Conservation (phyloP, 2,888 invertebrate genomes). For the Trichogramma evanescens region DNA sequence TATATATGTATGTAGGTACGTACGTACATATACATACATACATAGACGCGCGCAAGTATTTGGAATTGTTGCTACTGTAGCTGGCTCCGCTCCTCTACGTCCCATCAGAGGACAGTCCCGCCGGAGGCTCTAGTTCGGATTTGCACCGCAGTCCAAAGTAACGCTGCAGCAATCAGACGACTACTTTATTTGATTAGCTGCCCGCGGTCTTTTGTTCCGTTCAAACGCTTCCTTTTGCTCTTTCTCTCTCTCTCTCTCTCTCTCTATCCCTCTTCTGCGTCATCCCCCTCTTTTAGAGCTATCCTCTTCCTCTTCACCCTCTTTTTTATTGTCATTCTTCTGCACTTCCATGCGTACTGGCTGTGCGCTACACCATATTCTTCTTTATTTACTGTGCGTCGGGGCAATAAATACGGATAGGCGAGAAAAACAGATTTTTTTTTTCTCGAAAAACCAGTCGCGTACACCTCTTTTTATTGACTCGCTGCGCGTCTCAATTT, state of each 20-base stretch:
- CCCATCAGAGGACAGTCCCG: background rate
- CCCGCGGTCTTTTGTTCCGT: slow-evolving; percentile 22
- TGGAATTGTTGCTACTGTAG: too few species aligned
- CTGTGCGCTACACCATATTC: background rate
- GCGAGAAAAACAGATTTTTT: too few species aligned
- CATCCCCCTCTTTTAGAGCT: background rate
- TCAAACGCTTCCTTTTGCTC: slow-evolving; percentile 12
- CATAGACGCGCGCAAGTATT: too few species aligned
- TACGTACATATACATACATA: too few species aligned
- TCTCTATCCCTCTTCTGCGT: background rate
- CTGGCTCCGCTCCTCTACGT: too few species aligned
- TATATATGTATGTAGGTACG: too few species aligned
- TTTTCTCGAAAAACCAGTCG: too few species aligned
- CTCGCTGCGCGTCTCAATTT: too few species aligned
- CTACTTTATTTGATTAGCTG: slow-evolving; percentile 44
- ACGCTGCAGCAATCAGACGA: slow-evolving; percentile 26
- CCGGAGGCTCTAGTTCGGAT: slow-evolving; percentile 28
- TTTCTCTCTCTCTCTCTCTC: background rate
- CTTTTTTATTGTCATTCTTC: background rate
- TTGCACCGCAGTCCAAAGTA: slow-evolving; percentile 38
- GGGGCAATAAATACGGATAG: too few species aligned
- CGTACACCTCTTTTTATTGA: too few species aligned
- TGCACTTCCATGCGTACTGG: background rate
- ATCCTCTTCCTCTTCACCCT: background rate
- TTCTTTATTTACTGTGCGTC: background rate